Evolutionary conservation across 2,113 vertebrate genomes (phyloP).

Genomic region (Ursus arctos): DNA sequence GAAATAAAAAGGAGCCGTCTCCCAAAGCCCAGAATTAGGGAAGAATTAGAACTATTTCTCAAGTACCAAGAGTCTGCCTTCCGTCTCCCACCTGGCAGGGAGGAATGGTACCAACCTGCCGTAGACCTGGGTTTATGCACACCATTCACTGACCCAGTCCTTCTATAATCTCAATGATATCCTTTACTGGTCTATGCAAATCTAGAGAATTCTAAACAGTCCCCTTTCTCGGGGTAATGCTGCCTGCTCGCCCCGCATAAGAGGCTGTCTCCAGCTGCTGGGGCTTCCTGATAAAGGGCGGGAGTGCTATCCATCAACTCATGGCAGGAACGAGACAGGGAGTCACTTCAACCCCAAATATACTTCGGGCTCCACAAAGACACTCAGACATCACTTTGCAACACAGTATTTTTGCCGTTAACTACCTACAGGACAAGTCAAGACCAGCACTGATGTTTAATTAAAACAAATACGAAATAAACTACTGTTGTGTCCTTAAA

Average conservation of each 20-base stretch:
- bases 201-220: not conserved
- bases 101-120: not conserved
- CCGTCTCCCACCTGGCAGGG: not conserved
- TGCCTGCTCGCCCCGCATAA: not conserved
- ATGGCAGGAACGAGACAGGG: not conserved
- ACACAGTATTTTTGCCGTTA: not conserved
- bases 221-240: fast-evolving
- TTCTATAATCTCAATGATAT: not conserved
- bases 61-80: not conserved
- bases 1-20: not conserved
- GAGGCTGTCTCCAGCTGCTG: not conserved
- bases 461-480: constrained; percentile 71
- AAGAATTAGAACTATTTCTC: not conserved
- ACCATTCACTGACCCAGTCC: not conserved
- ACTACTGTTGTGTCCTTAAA: constrained; percentile 25
- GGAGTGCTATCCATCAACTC: not conserved
- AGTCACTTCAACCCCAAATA: not conserved
- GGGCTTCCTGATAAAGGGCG: not conserved
- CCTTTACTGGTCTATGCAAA: not conserved
- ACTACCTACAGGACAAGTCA: constrained; percentile 18
- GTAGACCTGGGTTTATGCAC: not conserved
- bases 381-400: not conserved
- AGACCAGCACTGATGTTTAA: constrained; percentile 57
- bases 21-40: not conserved
- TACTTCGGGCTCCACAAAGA: not conserved